phyloP scores from a whole-genome alignment of 30 jellyfish, hydroid and myxozoan species.

The Turritopsis rubra region DNA sequence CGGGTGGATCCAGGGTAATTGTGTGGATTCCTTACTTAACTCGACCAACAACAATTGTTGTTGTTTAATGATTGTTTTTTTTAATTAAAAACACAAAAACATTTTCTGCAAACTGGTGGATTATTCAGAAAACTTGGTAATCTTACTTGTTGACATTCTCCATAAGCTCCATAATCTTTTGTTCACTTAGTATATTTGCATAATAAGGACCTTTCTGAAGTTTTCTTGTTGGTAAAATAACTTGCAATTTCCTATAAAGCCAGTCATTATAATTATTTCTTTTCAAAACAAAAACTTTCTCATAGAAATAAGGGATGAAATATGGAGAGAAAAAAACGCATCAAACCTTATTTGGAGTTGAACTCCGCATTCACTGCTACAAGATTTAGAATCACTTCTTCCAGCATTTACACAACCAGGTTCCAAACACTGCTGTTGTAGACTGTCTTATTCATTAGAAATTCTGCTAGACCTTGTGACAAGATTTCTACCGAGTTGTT shows the following conservation, averaged over 20 bases:
- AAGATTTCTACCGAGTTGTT: constrained; percentile 3
- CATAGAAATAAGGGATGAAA: too few species aligned
- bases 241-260: constrained; percentile 63
- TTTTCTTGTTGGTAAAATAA: constrained; percentile 66
- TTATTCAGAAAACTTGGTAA: too few species aligned
- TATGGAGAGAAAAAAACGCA: background rate
- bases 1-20: too few species aligned
- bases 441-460: constrained; percentile 23
- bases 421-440: constrained; percentile 79
- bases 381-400: constrained; percentile 53
- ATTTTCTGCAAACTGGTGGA: constrained; percentile 52
- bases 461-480: constrained; percentile 24
- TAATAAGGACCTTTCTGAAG: constrained; percentile 38
- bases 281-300: too few species aligned
- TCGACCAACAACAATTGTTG: too few species aligned
- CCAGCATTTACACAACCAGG: constrained; percentile 98
- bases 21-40: too few species aligned
- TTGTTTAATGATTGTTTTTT: too few species aligned
- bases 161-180: constrained; percentile 41
- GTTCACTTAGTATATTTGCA: constrained; percentile 48
- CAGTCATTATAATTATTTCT: too few species aligned
- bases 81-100: too few species aligned
- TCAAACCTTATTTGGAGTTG: constrained; percentile 79
- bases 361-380: constrained; percentile 93
- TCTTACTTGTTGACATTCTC: constrained; percentile 50